Base-by-base conservation (phyloP, 2,888 invertebrate species). In the Plebejus anna region DNA sequence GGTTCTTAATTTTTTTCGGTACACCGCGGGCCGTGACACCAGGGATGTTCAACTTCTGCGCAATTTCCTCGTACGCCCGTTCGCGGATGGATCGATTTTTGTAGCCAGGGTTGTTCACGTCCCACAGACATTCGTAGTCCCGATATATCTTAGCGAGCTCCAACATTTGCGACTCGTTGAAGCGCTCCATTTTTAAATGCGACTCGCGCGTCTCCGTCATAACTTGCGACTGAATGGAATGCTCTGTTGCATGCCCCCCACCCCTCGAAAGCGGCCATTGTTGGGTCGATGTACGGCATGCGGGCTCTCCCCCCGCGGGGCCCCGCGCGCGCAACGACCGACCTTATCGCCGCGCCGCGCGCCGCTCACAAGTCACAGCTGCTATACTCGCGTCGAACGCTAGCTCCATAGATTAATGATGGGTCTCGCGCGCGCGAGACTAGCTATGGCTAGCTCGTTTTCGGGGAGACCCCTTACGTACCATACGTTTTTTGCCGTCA, bases 1-100 rank as follows among this genome's bases (percentile, higher is more conserved):
- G 72, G 75, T 82, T 81, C 76, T 82, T 82, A 2, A 82, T 81
- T 78, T 82, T 82, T 47, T 81, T 82, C 38, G 82, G 82, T 51
- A 82, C 79, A 76, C 81, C 79, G 75, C 75, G 80, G 6, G 55
- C 51, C 32, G 32, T 47, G 55, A 82, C 72, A 32, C 81, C 80
- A 66, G 79, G 79, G 11, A 82, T 80, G 36, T 82, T 80, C n/a
- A 82, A 66, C 72, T 76, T 78, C 75, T 79, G 55, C 6, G 72
- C 76, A n/a, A 82, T 82, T 77, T 81, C 59, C 47, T 78, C 78
- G 78, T 82, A 82, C 9, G 81, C 82, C 0, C 22, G 61, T 9
- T 75, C 66, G 6, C 75, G 36, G 7, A 28, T 7, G 4, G 22
- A 16, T n/a, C 61, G 61, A 42, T 59, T 80, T 77, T 75, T 82